Evolutionary conservation across 2,797 vertebrate species (phyloP).

Genomic region (Leptatherina wallacei): DNA sequence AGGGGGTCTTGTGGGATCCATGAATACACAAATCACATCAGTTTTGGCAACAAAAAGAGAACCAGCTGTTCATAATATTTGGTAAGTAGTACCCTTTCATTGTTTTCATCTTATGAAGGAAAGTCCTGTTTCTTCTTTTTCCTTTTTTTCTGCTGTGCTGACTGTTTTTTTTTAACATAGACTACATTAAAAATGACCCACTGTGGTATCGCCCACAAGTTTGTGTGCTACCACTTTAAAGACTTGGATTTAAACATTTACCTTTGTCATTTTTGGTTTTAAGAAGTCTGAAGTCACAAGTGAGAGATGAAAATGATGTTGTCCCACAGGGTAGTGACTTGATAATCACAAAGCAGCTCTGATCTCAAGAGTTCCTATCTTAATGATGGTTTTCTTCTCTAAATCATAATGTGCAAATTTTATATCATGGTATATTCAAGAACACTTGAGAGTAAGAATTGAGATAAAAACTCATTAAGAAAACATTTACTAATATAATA

Average conservation of each 20-base stretch:
- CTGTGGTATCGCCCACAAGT: neutral
- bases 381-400: neutral
- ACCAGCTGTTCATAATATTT: neutral
- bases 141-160: neutral
- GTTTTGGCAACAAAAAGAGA: neutral
- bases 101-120: neutral
- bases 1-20: neutral
- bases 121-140: neutral
- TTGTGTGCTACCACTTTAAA: neutral
- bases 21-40: neutral
- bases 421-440: neutral
- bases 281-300: neutral
- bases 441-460: neutral
- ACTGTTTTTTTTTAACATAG: neutral
- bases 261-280: neutral
- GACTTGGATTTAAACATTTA: neutral
- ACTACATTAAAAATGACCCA: neutral
- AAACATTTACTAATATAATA: neutral
- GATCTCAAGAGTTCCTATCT: neutral
- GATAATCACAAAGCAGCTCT: neutral
- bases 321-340: neutral
- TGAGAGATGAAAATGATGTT: too few relatives aligned
- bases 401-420: neutral
- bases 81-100: neutral
- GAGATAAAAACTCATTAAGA: neutral